Conservation (phyloP, 2,888 invertebrate species). For the Rotaria macrura region DNA sequence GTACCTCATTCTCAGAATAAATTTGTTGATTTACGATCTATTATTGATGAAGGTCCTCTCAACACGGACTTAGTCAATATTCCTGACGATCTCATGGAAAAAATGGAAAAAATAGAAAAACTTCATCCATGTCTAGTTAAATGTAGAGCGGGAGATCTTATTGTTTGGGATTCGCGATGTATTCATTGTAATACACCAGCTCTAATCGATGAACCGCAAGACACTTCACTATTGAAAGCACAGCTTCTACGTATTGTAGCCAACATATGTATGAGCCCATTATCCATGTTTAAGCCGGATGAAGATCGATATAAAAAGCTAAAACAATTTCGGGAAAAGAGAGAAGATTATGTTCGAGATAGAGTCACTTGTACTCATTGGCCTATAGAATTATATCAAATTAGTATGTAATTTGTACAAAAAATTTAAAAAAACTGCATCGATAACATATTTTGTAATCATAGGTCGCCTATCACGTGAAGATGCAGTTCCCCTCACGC, state of each 20-base stretch:
- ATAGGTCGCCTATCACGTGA: neutral
- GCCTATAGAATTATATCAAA: neutral
- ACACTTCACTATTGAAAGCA: neutral
- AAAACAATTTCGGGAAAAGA: neutral
- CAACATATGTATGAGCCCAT: neutral
- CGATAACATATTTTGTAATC: neutral
- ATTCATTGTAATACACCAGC: conserved; percentile 1
- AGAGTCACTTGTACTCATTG: neutral
- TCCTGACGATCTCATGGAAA: neutral
- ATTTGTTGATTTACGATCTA: neutral
- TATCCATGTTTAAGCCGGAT: neutral
- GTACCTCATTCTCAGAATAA: neutral
- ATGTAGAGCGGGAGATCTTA: neutral
- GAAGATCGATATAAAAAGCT: neutral
- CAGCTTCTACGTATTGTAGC: neutral
- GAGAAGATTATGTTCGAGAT: neutral
- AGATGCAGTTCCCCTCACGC: neutral
- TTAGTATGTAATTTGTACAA: neutral
- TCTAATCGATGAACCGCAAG: neutral
- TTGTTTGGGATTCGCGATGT: neutral
- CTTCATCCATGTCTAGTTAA: neutral
- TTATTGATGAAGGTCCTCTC: neutral
- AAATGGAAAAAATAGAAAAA: neutral
- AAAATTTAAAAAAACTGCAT: no score
- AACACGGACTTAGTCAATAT: neutral